Evolutionary conservation across 2,113 vertebrate genomes (phyloP), one percentile per base, ranked within the genome.

Genomic region (Ammodytes dubius): DNA sequence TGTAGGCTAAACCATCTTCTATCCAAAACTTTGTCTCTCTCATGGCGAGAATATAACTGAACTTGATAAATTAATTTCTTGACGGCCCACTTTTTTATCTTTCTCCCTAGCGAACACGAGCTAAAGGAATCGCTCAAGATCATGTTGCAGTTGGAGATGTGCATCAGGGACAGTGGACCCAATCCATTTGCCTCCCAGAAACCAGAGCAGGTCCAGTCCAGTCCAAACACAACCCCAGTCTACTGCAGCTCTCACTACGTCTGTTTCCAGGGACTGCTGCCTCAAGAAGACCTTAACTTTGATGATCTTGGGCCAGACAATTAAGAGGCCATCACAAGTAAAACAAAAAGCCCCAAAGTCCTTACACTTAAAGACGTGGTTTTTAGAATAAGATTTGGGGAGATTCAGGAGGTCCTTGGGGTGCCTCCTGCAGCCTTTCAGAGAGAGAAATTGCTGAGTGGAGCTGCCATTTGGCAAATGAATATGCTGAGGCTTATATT

Each of bases 101-200:
- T 35, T 85, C 87, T 92, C 78, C 77, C 4, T 93, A 99, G 98
- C 4, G 95, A 97, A 71, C 93, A 93, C 80, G 98, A 99, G 92
- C 93, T 98, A 79, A 91, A 95, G 80, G 88, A 90, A 70, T 98
- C 97, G 0, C 93, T 99, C 81, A 93, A 97, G 92, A 96, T 99
- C 87, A 93, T 99, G 37, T 70, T 87, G 79, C 95, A 99, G 93
- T 89, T 99, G 27, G 97, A 98, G 91, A 85, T 71, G 1, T 70
- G 93, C 72, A 70, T 99, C 73, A 77, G 89, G 70, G 92, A 94
- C 40, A 96, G 92, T 0, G 96, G 96, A 7, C 65, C 91, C 15
- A 97, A 97, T 72, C 97, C 97, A 3, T 99, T 99, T 0, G 70
- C 88, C 15, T 98, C 98, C 0, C 95, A 95, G 83, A 97, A 97